phyloP scores from a whole-genome alignment of 1,140 invertebrate genomes.

The Arion vulgaris region DNA sequence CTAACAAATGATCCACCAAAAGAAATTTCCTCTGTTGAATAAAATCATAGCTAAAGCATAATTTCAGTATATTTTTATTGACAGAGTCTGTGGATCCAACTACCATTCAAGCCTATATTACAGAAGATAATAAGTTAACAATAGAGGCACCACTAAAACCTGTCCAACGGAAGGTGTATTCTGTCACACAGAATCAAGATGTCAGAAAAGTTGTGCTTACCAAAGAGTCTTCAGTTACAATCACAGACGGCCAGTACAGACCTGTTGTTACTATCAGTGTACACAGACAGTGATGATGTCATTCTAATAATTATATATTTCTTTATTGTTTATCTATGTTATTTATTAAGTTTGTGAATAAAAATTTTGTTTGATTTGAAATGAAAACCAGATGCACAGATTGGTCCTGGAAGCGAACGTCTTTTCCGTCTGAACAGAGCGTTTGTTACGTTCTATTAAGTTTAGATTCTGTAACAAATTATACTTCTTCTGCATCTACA shows the following conservation, averaged over 20 bases:
- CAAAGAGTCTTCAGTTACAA: slow-evolving; percentile 66
- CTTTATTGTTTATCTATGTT: background rate
- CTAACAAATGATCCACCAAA: too few species aligned
- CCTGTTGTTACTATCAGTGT: slow-evolving; percentile 68
- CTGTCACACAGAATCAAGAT: slow-evolving; percentile 65
- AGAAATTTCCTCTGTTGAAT: too few species aligned
- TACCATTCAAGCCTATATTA: slow-evolving; percentile 68
- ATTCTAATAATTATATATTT: background rate
- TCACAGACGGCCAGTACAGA: slow-evolving; percentile 60
- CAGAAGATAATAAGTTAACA: slow-evolving; percentile 67
- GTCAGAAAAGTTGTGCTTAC: slow-evolving; percentile 64
- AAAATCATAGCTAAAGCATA: too few species aligned
- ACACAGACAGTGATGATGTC: slow-evolving; percentile 45
- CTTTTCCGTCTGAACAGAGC: too few species aligned
- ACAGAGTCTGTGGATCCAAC: slow-evolving; percentile 68
- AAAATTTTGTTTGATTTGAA: too few species aligned
- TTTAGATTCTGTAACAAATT: too few species aligned
- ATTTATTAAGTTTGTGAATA: too few species aligned
- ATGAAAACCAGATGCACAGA: too few species aligned
- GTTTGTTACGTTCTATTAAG: too few species aligned
- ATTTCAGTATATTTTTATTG: too few species aligned
- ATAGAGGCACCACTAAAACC: slow-evolving; percentile 71
- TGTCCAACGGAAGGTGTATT: slow-evolving; percentile 57
- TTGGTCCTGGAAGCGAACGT: too few species aligned
- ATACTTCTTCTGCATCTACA: too few species aligned